Base-by-base conservation (phyloP, 2,888 invertebrate genomes). In the Lomographa bimaculata region DNA sequence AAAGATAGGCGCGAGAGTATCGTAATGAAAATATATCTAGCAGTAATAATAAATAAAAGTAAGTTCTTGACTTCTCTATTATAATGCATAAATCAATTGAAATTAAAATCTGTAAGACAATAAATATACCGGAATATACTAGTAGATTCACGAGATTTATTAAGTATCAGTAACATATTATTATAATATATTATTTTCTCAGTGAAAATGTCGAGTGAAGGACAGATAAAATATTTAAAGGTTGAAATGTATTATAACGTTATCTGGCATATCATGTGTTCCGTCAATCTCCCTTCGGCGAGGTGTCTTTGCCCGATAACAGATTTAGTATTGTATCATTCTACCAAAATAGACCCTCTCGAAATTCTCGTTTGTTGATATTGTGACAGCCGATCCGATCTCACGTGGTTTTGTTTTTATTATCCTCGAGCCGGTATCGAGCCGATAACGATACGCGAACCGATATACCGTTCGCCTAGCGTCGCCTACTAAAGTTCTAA, bases 391-490 rank as follows among this genome's bases (percentile, higher is more conserved):
- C 18, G 18, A 27, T 18, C 14, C 56, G 56, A 55, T 64, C 79
- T 85, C 87, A 85, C 86, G 83, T 86, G 86, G 73, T 70, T 77
- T 79, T 87, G 86, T 89, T 85, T 86, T 84, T 83, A 80, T 81
- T 81, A 77, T 79, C 69, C 76, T 64, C 63, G 57, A 61, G 54
- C 50, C 60, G 62, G 66, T 79, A 78, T 72, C 75, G 57, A 48
- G 3, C 53, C 66, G 79, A 86, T 83, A 81, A 74, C 68, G 68
- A 70, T 64, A 67, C 60, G 57, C 35, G 33, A 63, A 64, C 58
- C 59, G 65, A 73, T 76, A 64, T 60, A 57, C 49, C 27, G 41
- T 29, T n/a, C n/a, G n/a, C n/a, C n/a, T n/a, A n/a, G n/a, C n/a
- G n/a, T n/a, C n/a, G n/a, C n/a, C n/a, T n/a, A n/a, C n/a, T n/a